A percentile compares a stretch with the other conserved stretches of the same genome.
phyloP scores from a whole-genome alignment of 1,140 invertebrate species.

The Ceratitis capitata region DNA sequence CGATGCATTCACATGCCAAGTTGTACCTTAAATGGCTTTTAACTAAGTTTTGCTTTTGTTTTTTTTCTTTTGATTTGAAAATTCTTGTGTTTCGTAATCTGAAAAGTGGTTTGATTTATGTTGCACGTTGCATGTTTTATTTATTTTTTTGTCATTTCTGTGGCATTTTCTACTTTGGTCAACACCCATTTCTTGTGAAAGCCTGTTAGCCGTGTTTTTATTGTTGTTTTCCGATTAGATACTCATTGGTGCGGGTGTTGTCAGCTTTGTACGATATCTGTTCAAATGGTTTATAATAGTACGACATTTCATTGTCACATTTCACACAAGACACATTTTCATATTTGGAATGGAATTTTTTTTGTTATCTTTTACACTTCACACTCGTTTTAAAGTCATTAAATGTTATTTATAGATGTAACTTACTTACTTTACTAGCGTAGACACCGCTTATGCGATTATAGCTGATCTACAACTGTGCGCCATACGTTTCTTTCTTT shows the following conservation, averaged over 20 bases:
- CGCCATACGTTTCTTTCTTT: too few species aligned
- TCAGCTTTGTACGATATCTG: not conserved
- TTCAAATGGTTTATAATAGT: not conserved
- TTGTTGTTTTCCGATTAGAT: not conserved
- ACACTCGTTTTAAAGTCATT: not conserved
- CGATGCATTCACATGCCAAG: not conserved
- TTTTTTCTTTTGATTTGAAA: not conserved
- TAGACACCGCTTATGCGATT: too few species aligned
- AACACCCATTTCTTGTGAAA: constrained; percentile 35
- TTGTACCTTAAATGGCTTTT: not conserved
- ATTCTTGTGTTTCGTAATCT: constrained; percentile 7
- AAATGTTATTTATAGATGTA: too few species aligned
- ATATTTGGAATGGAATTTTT: not conserved
- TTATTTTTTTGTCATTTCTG: not conserved
- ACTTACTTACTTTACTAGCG: too few species aligned
- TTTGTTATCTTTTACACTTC: not conserved
- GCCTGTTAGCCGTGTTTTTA: not conserved
- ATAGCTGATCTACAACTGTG: too few species aligned
- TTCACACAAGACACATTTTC: not conserved
- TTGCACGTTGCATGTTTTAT: not conserved
- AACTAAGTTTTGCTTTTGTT: not conserved
- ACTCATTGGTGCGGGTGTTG: constrained; percentile 22
- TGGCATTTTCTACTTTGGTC: too few species aligned
- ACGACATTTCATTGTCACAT: constrained; percentile 21
- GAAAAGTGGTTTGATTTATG: constrained; percentile 36